Percentiles rank a stretch among this genome's conserved stretches.
Evolutionary conservation across 1,140 invertebrate species (phyloP).

Genomic region (Eufriesea mexicana): DNA sequence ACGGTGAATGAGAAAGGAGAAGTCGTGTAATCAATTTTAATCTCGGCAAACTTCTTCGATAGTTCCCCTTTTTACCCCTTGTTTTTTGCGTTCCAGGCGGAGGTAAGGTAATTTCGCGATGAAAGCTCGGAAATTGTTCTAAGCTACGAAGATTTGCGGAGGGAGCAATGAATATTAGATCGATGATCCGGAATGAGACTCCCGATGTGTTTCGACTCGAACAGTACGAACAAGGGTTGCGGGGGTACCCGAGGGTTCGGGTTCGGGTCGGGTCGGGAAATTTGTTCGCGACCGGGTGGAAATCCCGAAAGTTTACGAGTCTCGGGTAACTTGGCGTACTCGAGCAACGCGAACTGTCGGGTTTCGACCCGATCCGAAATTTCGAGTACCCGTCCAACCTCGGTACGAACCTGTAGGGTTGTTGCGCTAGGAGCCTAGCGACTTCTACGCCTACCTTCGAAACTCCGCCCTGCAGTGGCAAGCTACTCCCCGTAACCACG

Average conservation of each 20-base stretch:
- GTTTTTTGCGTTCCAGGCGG: not conserved
- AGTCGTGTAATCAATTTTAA: slow-evolving; percentile 37
- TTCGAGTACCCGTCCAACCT: too few species aligned
- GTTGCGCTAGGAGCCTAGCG: not conserved
- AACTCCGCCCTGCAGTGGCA: not conserved
- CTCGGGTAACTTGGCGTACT: too few species aligned
- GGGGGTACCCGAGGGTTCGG: too few species aligned
- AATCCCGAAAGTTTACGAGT: too few species aligned
- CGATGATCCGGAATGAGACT: not conserved
- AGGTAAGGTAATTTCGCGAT: not conserved
- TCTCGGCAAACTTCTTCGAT: slow-evolving; percentile 11
- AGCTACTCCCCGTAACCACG: not conserved
- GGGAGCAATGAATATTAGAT: not conserved
- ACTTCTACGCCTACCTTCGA: not conserved
- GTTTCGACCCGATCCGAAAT: too few species aligned
- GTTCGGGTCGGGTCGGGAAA: too few species aligned
- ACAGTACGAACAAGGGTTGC: too few species aligned
- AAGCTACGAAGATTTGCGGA: not conserved
- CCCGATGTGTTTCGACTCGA: not conserved
- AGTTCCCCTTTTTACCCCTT: not conserved
- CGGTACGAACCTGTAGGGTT: too few species aligned
- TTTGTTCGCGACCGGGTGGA: too few species aligned
- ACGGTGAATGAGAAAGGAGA: not conserved
- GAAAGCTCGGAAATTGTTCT: slow-evolving; percentile 18
- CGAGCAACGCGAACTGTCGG: too few species aligned